Percentiles rank a stretch among this genome's conserved stretches.
Evolutionary conservation across 2,113 vertebrate genomes (phyloP).

Genomic region (Mobula hypostoma): DNA sequence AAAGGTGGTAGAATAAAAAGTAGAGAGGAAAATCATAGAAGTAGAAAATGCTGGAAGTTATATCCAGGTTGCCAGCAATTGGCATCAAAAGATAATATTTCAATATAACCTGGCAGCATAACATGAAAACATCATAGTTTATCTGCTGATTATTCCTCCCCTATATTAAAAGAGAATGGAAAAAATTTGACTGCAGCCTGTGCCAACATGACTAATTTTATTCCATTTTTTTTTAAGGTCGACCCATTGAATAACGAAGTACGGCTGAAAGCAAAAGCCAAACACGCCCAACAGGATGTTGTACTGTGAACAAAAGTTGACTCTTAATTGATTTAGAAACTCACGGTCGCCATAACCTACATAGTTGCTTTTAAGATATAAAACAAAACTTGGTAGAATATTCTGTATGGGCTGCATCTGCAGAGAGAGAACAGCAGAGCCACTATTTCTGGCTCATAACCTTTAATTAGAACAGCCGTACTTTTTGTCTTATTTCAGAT

Average conservation of each 20-base stretch:
- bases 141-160: neutral
- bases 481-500: too few relatives aligned
- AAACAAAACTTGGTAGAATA: too few relatives aligned
- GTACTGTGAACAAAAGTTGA: neutral
- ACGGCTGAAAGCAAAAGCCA: neutral
- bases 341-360: neutral
- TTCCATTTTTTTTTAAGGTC: neutral
- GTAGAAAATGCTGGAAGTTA: neutral
- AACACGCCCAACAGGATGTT: neutral
- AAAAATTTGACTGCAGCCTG: neutral
- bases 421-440: too few relatives aligned
- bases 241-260: neutral
- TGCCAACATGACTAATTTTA: constrained; percentile 4
- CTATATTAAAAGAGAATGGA: neutral
- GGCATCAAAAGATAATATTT: neutral
- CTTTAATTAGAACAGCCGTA: too few relatives aligned
- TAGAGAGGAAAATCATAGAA: neutral
- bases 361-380: neutral
- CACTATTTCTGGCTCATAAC: too few relatives aligned
- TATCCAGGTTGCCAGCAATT: neutral
- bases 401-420: too few relatives aligned
- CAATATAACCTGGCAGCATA: neutral
- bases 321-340: neutral
- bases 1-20: neutral
- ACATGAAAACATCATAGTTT: neutral